Evolutionary conservation across 2,113 vertebrate species (phyloP).

Genomic region (Mormyrus iriodes): DNA sequence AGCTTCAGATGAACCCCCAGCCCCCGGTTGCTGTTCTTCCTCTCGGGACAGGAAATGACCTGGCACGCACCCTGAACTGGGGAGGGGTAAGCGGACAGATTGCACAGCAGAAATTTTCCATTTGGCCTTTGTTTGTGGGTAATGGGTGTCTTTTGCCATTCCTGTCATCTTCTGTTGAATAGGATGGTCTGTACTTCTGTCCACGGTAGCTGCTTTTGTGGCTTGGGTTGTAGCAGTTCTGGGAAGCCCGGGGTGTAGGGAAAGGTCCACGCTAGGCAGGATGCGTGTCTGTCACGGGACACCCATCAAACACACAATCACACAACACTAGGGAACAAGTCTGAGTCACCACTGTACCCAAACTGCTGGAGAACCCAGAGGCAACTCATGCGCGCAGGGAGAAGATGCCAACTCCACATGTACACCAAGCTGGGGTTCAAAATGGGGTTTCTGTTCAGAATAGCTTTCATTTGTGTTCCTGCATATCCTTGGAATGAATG

Average conservation of each 20-base stretch:
- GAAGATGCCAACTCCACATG: background rate
- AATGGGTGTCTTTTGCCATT: background rate
- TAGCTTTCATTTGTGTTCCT: background rate
- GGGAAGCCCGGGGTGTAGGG: background rate
- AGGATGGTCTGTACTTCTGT: background rate
- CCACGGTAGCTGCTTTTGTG: background rate
- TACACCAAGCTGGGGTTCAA: background rate
- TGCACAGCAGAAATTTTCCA: background rate
- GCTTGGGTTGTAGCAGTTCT: background rate
- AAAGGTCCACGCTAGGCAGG: background rate
- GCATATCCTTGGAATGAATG: background rate
- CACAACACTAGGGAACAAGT: background rate
- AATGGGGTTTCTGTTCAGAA: background rate
- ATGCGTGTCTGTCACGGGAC: background rate
- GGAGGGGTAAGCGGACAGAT: slow-evolving; percentile 78
- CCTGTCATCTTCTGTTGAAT: background rate
- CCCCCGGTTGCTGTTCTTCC: slow-evolving; percentile 95
- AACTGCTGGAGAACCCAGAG: background rate
- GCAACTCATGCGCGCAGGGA: background rate
- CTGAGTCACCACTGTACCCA: background rate
- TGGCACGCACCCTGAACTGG: slow-evolving; percentile 98
- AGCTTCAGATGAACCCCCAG: slow-evolving; percentile 86
- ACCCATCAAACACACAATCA: background rate
- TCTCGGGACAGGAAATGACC: slow-evolving; percentile 94
- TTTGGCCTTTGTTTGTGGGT: background rate